phyloP scores from a whole-genome alignment of 1,140 invertebrate genomes.

The Alviniconcha marisindica region DNA sequence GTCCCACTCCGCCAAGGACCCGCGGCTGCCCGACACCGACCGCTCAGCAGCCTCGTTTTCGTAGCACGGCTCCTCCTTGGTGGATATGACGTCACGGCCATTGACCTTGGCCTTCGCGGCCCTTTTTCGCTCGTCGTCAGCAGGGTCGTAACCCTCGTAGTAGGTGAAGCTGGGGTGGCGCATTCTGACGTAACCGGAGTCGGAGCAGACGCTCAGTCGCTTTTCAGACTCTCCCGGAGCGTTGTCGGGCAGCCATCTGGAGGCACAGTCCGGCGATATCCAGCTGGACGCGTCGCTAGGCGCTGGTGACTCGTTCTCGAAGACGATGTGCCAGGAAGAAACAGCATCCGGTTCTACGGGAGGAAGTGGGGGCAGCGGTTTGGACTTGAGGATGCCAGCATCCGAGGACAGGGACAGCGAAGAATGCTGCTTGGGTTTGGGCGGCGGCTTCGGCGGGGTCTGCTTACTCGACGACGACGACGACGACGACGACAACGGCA shows the following conservation, averaged over 20 bases:
- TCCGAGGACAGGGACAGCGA: not conserved
- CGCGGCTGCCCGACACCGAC: no score
- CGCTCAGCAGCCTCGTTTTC: no score
- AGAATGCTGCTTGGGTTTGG: not conserved
- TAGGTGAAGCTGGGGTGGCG: conserved; percentile 14
- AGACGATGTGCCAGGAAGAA: not conserved
- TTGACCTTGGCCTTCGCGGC: no score
- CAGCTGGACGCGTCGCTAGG: not conserved
- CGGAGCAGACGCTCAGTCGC: not conserved
- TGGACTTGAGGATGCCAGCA: not conserved
- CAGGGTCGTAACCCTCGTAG: conserved; percentile 8
- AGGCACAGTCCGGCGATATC: not conserved
- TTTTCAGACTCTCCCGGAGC: no score
- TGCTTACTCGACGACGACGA: no score
- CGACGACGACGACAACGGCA: no score
- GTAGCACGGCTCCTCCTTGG: no score
- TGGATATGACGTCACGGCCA: no score
- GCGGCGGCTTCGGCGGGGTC: not conserved
- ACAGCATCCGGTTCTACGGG: not conserved
- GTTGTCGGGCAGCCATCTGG: not conserved
- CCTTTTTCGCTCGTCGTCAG: no score
- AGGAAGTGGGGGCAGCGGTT: not conserved
- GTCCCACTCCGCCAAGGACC: conserved; percentile 2
- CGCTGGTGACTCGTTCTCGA: not conserved
- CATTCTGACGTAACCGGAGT: not conserved